Percentiles rank a stretch among this genome's conserved stretches.
Conservation (phyloP, 2,888 invertebrate species). For the Heliothis peltigera region DNA sequence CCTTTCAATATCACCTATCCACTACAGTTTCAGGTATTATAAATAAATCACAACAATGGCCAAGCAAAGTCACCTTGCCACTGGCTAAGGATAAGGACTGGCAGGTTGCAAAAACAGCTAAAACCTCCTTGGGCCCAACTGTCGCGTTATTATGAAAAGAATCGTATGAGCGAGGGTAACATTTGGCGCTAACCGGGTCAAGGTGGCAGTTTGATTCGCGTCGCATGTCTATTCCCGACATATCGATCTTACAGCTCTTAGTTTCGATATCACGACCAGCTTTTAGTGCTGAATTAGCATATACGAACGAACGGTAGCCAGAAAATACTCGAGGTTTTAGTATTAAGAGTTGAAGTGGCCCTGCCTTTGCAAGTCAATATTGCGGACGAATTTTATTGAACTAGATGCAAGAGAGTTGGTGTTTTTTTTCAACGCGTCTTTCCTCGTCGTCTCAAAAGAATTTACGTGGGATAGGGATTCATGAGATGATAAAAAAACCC, state of each 20-base stretch:
- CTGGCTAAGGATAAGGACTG: slow-evolving; percentile 31
- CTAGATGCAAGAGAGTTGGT: slow-evolving; percentile 14
- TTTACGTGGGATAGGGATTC: neutral
- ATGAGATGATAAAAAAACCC: neutral
- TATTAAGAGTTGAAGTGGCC: slow-evolving; percentile 36
- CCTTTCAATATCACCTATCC: slow-evolving; percentile 4
- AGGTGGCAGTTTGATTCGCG: slow-evolving; percentile 67
- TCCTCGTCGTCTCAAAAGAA: neutral
- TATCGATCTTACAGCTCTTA: slow-evolving; percentile 63
- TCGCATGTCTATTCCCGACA: slow-evolving; percentile 65
- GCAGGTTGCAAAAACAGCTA: slow-evolving; percentile 39
- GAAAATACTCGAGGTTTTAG: slow-evolving; percentile 40
- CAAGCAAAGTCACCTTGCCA: slow-evolving; percentile 32
- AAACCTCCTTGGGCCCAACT: slow-evolving; percentile 26
- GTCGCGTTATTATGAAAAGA: slow-evolving; percentile 54
- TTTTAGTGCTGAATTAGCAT: slow-evolving; percentile 55
- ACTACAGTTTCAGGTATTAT: slow-evolving; percentile 8
- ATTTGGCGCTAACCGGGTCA: slow-evolving; percentile 66
- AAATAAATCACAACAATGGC: slow-evolving; percentile 39
- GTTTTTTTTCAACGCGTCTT: slow-evolving; percentile 2
- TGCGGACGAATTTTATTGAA: slow-evolving; percentile 8
- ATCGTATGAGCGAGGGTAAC: slow-evolving; percentile 50
- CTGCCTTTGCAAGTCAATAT: slow-evolving; percentile 22
- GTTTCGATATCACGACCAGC: slow-evolving; percentile 44
- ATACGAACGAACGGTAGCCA: slow-evolving; percentile 26